Evolutionary conservation across 2,888 invertebrate genomes (phyloP).

Genomic region (Cenopis cana): DNA sequence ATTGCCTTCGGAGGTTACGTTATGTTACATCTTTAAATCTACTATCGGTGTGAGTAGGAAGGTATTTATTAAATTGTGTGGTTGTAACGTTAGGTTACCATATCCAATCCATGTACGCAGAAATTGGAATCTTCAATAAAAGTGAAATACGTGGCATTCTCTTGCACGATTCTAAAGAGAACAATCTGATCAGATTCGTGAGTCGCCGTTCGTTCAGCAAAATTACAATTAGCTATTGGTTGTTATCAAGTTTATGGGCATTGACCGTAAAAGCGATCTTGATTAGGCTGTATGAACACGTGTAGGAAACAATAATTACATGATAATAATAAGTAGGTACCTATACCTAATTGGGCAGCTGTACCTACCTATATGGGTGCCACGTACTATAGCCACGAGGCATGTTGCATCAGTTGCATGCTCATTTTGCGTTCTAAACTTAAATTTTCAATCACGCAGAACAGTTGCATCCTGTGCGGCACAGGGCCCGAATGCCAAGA

Average conservation of each 20-base stretch:
- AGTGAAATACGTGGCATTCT: too few species aligned
- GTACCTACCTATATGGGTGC: conserved; percentile 45
- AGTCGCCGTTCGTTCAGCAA: not conserved
- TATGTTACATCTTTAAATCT: conserved; percentile 1
- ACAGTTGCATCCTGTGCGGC: conserved; percentile 80
- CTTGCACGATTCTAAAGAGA: conserved; percentile 9
- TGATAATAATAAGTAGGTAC: not conserved
- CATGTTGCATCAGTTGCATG: not conserved
- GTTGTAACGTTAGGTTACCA: too few species aligned
- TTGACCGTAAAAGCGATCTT: conserved; percentile 10
- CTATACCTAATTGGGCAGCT: not conserved
- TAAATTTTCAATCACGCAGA: conserved; percentile 75
- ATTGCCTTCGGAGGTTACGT: conserved; percentile 37
- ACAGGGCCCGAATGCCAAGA: conserved; percentile 77
- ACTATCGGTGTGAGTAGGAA: too few species aligned
- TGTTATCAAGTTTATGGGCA: not conserved
- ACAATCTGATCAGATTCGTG: not conserved
- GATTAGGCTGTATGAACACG: conserved; percentile 4
- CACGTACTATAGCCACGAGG: conserved; percentile 36
- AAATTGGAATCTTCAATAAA: not conserved
- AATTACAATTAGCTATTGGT: not conserved
- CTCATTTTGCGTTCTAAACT: conserved; percentile 59
- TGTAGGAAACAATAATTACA: conserved; percentile 20
- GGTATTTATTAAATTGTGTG: too few species aligned
- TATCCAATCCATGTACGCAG: not conserved